phyloP scores from a whole-genome alignment of 2,113 vertebrate species.

The Columba janthina region DNA sequence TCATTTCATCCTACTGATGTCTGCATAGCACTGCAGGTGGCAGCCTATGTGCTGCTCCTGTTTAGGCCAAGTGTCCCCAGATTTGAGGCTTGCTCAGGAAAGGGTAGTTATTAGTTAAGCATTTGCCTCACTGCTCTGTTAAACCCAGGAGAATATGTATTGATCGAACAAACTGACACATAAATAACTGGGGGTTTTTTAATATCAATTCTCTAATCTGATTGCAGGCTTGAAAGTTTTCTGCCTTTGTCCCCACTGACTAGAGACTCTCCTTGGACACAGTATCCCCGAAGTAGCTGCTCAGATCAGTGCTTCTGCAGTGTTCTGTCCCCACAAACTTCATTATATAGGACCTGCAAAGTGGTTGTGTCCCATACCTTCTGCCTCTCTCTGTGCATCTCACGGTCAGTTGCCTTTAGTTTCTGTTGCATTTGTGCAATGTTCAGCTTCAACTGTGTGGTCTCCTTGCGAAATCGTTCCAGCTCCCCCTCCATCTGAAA shows the following conservation, averaged over 20 bases:
- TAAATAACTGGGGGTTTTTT: not conserved
- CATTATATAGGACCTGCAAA: not conserved
- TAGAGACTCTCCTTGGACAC: not conserved
- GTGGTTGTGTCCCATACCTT: conserved; percentile 72
- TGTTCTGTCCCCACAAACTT: not conserved
- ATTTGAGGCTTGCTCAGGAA: not conserved
- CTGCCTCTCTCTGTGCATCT: conserved; percentile 82
- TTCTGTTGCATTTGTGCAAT: conserved; percentile 83
- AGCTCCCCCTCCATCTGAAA: conserved; percentile 86
- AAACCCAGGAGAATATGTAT: not conserved
- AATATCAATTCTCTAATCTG: not conserved
- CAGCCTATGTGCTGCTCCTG: not conserved
- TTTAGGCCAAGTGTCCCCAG: not conserved
- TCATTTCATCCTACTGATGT: not conserved
- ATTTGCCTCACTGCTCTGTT: not conserved
- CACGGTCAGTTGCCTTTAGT: conserved; percentile 76
- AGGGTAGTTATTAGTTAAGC: not conserved
- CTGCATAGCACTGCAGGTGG: not conserved
- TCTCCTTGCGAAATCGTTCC: conserved; percentile 79
- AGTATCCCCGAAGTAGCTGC: not conserved
- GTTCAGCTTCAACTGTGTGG: conserved; percentile 81
- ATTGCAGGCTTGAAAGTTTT: not conserved
- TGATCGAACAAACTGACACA: not conserved
- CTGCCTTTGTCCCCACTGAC: not conserved
- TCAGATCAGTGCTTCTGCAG: not conserved